Evolutionary conservation across 2,888 invertebrate genomes (phyloP), one percentile per base, ranked within the genome.

Genomic region (Leuctra nigra): DNA sequence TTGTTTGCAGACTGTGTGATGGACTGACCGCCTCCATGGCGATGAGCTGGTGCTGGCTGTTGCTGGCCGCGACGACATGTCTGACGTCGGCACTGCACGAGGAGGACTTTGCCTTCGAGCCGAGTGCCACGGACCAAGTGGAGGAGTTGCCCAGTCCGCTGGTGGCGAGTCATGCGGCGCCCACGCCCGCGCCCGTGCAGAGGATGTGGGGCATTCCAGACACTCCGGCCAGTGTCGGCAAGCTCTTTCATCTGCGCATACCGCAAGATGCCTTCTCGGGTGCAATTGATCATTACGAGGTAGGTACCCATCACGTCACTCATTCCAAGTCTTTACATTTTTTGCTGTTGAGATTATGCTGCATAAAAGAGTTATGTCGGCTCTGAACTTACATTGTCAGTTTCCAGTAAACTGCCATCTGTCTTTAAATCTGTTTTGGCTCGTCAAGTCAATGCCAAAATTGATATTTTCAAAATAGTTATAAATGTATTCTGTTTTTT

Each of bases 211-310:
- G 74, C 22, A 69, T 84, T 61, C 80, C 83, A 54, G 83, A 85
- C 67, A 77, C 81, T 60, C 78, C 81, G 63, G 84, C 86, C 64
- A 77, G 79, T 61, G 81, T 83, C 18, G 90, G 89, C 46, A 83
- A 82, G 67, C 74, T 86, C 59, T 87, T 90, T 72, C 82, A 82
- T 62, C 79, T 85, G 71, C 80, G 79, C 65, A 80, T 89, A 64
- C 86, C 87, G 14, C 80, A 78, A 63, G 82, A 86, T 70, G 83
- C 84, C 20, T 86, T 86, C 72, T 77, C 79, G 55, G 85, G 83
- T 61, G 77, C 77, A 64, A 78, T 85, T 48, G 73, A 80, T 66
- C 77, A 77, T 66, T 87, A 84, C 72, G 83, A 86, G 82, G 89
- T 88, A 71, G 69, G 7, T 24, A 47, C n/a, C n/a, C n/a, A n/a